Evolutionary conservation across 2,888 invertebrate species (phyloP), one percentile per base, ranked within the genome.

Genomic region (Globia sparganii): DNA sequence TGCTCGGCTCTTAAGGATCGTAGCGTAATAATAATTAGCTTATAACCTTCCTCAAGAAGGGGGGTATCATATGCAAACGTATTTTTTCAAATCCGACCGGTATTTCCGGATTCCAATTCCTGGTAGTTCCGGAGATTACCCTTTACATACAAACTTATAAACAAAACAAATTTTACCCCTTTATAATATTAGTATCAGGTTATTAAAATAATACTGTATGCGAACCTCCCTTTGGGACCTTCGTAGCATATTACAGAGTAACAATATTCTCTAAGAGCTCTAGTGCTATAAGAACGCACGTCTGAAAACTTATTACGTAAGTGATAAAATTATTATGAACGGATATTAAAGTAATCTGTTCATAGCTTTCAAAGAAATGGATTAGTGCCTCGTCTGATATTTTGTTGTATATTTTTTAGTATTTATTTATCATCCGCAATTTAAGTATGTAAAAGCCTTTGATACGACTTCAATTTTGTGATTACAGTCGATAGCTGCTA

Each of bases 351-450:
- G 67, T 68, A 73, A 64, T 31, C 58, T 64, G 40, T 80, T 72
- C 28, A 80, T 80, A 53, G 81, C 37, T 62, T 80, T 64, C 43
- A 40, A n/a, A 43, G 11, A 72, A 77, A 80, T 77, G 28, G 43
- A 72, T 64, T n/a, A 53, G 59, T 61, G 11, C 49, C 18, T 53
- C 59, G 31, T 68, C 53, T 61, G 31, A 25, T 62, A 61, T 72
- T 72, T 71, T n/a, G 40, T 34, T 56, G 31, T 31, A 25, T 43
- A 3, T 68, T 56, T 43, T 43, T 69, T 40, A 1, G 31, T 15
- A 34, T n/a, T 43, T 13, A n/a, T 5, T 40, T 40, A 15, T 18
- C 8, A 71, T 34, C 25, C 18, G 11, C 1, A 43, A 43, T 43
- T 43, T 43, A 40, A 72, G 28, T 2, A 5, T 8, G 34, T 3